Percentiles rank a stretch among this genome's conserved stretches.
These are phyloP conservation scores for Drosophila setosimentum DNA, from an alignment of 2,888 invertebrate species.

Conservation along the genomic window DNA sequence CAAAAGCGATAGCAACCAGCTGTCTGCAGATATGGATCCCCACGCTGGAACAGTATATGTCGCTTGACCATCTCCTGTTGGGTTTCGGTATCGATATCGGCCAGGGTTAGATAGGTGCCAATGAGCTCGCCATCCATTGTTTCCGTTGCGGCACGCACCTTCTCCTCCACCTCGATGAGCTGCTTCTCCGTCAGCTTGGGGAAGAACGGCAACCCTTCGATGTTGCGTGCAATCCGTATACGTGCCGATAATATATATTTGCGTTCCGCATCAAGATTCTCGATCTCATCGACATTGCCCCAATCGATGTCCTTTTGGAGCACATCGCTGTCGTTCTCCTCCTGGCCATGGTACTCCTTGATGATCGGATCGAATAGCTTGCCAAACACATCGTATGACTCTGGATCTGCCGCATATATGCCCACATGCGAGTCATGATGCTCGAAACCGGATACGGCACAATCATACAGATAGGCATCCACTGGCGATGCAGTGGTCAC, in stretches of 20 bases:
- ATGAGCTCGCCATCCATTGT: slow-evolving; percentile 87
- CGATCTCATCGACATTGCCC: slow-evolving; percentile 87
- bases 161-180: slow-evolving; percentile 88
- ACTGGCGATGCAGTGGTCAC: slow-evolving; percentile 86
- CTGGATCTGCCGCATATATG: slow-evolving; percentile 89
- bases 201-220: slow-evolving; percentile 88
- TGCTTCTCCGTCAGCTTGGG: slow-evolving; percentile 88
- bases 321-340: slow-evolving; percentile 85
- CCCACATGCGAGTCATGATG: slow-evolving; percentile 88
- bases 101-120: slow-evolving; percentile 87
- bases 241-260: slow-evolving; percentile 89
- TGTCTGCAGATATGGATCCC: slow-evolving; percentile 86
- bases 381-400: slow-evolving; percentile 88
- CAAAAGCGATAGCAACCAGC: slow-evolving; percentile 89
- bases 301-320: slow-evolving; percentile 88
- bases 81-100: slow-evolving; percentile 87
- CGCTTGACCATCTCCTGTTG: slow-evolving; percentile 88
- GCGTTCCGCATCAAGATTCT: slow-evolving; percentile 88
- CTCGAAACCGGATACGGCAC: slow-evolving; percentile 88
- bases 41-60: slow-evolving; percentile 88
- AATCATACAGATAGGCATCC: slow-evolving; percentile 88
- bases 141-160: slow-evolving; percentile 84
- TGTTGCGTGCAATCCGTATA: slow-evolving; percentile 88
- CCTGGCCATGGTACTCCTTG: slow-evolving; percentile 87
- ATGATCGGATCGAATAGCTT: slow-evolving; percentile 89